A percentile compares a stretch with the other conserved stretches of the same genome.
Evolutionary conservation across 2,888 invertebrate genomes (phyloP).

Genomic region (Cecidostiba fungosa): DNA sequence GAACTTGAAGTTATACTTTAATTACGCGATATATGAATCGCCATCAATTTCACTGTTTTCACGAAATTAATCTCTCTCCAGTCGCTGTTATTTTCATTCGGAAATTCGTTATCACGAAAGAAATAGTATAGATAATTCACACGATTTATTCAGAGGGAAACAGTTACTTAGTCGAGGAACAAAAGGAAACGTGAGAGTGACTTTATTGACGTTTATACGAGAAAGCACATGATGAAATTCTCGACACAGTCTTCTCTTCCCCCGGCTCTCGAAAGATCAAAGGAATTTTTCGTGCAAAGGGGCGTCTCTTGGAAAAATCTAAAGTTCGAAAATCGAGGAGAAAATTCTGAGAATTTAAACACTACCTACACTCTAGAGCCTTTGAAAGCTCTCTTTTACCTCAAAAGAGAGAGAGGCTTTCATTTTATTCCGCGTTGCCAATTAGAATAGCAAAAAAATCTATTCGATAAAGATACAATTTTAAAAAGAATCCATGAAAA

Average conservation of each 20-base stretch:
- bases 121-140: background rate
- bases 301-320: background rate
- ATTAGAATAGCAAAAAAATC: background rate
- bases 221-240: background rate
- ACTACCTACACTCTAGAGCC: background rate
- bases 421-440: background rate
- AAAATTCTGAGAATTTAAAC: background rate
- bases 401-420: background rate
- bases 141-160: background rate
- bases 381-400: background rate
- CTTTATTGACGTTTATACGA: constrained; percentile 12
- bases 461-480: background rate
- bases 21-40: constrained; percentile 36
- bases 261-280: background rate
- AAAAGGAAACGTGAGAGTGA: background rate
- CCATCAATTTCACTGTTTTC: background rate
- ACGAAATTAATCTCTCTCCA: background rate
- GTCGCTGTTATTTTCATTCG: background rate
- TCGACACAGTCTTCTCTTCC: background rate
- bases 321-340: background rate
- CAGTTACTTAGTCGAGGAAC: background rate
- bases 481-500: background rate
- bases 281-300: background rate
- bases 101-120: background rate
- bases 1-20: constrained; percentile 5